Conservation (phyloP, 2,113 vertebrate genomes). For the Lampris incognitus region DNA sequence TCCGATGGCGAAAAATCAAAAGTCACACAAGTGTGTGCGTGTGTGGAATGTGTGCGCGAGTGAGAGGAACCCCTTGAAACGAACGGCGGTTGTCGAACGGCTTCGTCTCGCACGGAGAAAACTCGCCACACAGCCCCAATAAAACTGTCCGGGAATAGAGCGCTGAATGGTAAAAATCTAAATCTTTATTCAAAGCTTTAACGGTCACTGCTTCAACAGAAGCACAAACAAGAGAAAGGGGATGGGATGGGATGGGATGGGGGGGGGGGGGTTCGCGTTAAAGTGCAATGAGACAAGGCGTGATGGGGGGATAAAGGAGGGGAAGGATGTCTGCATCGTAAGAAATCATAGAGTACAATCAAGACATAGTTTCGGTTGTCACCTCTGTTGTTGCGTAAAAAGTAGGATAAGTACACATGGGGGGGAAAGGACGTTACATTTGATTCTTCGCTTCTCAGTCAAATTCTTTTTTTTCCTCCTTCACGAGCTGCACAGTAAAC, state of each 20-base stretch:
- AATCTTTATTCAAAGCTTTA: constrained; percentile 82
- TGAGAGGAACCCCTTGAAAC: neutral
- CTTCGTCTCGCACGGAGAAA: constrained; percentile 6
- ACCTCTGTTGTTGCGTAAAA: constrained; percentile 69
- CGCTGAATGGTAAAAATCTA: constrained; percentile 75
- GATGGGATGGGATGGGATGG: too few relatives aligned
- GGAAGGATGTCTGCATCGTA: constrained; percentile 41
- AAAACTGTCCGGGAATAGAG: constrained; percentile 65
- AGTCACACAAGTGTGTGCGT: too few relatives aligned
- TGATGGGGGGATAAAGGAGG: constrained; percentile 37
- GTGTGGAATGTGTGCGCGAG: too few relatives aligned
- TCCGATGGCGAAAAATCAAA: neutral
- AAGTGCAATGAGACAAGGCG: constrained; percentile 70
- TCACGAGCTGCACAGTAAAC: constrained; percentile 41
- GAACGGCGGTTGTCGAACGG: neutral
- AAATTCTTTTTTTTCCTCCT: constrained; percentile 26
- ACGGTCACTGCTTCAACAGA: constrained; percentile 67
- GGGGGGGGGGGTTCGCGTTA: constrained; percentile 64
- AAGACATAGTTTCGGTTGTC: constrained; percentile 44
- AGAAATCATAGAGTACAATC: constrained; percentile 61
- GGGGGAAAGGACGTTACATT: constrained; percentile 44
- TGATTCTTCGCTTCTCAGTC: constrained; percentile 56
- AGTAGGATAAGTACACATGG: constrained; percentile 69
- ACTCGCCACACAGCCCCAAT: constrained; percentile 31
- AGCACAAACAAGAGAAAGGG: constrained; percentile 55